Conservation (phyloP, 2,797 vertebrate species). For the Dallia pectoralis region DNA sequence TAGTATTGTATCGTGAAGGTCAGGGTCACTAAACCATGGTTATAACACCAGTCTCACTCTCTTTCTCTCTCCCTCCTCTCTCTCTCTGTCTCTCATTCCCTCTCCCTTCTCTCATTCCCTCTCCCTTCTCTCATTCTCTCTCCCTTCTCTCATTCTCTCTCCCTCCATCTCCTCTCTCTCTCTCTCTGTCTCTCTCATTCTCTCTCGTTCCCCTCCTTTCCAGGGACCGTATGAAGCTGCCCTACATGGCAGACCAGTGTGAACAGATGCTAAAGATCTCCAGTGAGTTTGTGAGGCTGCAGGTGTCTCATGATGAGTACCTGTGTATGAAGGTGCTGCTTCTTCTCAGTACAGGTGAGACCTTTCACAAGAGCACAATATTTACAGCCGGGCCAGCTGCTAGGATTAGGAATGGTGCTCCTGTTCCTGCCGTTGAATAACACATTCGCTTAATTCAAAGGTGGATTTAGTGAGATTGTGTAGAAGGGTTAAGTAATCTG, state of each 20-base stretch:
- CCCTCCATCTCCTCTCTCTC: not conserved
- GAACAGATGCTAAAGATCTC: constrained; percentile 93
- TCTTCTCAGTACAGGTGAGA: constrained; percentile 93
- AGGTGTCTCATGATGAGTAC: constrained; percentile 97
- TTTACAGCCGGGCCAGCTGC: no score
- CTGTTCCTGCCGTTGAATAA: no score
- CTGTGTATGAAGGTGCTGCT: constrained; percentile 98
- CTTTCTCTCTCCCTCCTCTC: not conserved
- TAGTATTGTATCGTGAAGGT: no score
- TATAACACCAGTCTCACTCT: not conserved
- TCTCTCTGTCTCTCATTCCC: not conserved
- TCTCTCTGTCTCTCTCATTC: not conserved
- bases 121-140: no score
- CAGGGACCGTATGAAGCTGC: constrained; percentile 92
- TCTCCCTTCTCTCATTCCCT: no score
- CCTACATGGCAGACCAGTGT: constrained; percentile 93
- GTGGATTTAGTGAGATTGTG: no score
- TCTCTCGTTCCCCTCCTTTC: not conserved
- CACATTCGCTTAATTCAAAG: no score
- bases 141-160: no score
- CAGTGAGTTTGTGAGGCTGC: constrained; percentile 89
- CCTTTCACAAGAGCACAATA: not conserved
- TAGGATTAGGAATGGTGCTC: no score
- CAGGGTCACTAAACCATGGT: not conserved
- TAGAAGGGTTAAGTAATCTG: no score